A percentile compares a stretch with the other conserved stretches of the same genome.
Evolutionary conservation across 2,888 invertebrate species (phyloP).

Genomic region (Drosophila niveifrons): DNA sequence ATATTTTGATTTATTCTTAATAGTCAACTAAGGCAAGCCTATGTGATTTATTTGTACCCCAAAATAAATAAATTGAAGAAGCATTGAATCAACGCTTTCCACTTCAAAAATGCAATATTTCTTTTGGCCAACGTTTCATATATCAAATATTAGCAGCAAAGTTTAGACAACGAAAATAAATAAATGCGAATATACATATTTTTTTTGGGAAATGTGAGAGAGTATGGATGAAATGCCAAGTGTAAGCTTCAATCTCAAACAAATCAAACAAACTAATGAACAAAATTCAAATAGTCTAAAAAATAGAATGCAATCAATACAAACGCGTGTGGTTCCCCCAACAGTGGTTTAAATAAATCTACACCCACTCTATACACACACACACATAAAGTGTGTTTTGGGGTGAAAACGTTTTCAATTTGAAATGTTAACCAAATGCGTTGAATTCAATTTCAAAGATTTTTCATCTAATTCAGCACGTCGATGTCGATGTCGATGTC

Average conservation of each 20-base stretch:
- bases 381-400: conserved; percentile 11
- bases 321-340: neutral
- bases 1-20: neutral
- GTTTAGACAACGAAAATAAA: conserved; percentile 30
- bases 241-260: conserved; percentile 19
- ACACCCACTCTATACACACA: conserved; percentile 16
- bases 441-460: conserved; percentile 69
- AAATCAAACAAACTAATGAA: conserved; percentile 66
- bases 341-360: conserved; percentile 54
- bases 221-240: conserved; percentile 15
- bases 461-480: conserved; percentile 71
- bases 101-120: neutral
- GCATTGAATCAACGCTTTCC: neutral
- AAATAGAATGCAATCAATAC: conserved; percentile 69
- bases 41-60: neutral
- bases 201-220: conserved; percentile 9
- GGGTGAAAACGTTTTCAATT: conserved; percentile 45
- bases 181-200: conserved; percentile 1
- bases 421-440: conserved; percentile 62
- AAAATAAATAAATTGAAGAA: neutral
- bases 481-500: neutral
- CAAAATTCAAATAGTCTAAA: conserved; percentile 51
- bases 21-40: neutral
- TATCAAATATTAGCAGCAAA: conserved; percentile 26
- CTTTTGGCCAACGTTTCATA: conserved; percentile 16